A percentile compares a stretch with the other conserved stretches of the same genome.
Conservation (phyloP, 2,888 invertebrate genomes). For the Amphipyra tragopoginis region DNA sequence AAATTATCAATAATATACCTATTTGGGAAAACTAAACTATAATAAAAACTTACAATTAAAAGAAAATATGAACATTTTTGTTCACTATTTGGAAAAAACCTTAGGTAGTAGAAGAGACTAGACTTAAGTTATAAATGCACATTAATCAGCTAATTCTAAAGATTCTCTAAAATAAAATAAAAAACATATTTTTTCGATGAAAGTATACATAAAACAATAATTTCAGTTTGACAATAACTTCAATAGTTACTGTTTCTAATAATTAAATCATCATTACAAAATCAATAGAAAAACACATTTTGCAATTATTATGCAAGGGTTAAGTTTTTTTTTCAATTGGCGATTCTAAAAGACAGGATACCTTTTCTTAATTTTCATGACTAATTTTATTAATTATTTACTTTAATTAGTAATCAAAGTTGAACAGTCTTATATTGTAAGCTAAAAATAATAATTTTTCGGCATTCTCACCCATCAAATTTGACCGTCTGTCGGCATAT, state of each 20-base stretch:
- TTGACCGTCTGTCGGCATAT: slow-evolving; percentile 17
- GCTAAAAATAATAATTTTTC: slow-evolving; percentile 29
- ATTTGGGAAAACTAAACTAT: slow-evolving; percentile 16
- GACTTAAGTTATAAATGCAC: slow-evolving; percentile 13
- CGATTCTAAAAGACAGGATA: slow-evolving; percentile 19
- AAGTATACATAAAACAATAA: slow-evolving; percentile 7
- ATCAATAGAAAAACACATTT: slow-evolving; percentile 20
- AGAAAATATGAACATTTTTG: slow-evolving; percentile 13
- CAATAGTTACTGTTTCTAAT: slow-evolving; percentile 1
- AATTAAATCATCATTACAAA: slow-evolving; percentile 11
- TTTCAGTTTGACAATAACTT: slow-evolving; percentile 9
- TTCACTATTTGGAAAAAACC: too few species aligned
- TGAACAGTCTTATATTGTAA: slow-evolving; percentile 35
- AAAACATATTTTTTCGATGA: slow-evolving; percentile 10
- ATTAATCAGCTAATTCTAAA: slow-evolving; percentile 4
- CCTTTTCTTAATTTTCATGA: slow-evolving; percentile 19
- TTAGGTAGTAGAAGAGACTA: slow-evolving; percentile 15
- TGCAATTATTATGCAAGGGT: too few species aligned
- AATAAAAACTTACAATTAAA: slow-evolving; percentile 11
- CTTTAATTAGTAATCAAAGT: slow-evolving; percentile 37
- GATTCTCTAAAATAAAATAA: slow-evolving; percentile 15
- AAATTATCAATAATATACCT: slow-evolving; percentile 17
- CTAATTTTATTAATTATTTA: slow-evolving; percentile 25
- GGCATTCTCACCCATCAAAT: slow-evolving; percentile 24
- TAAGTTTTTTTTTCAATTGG: slow-evolving; percentile 17